These are phyloP conservation scores for Adoxophyes honmai DNA, from an alignment of 1,140 invertebrate species.

Conservation along the genomic window DNA sequence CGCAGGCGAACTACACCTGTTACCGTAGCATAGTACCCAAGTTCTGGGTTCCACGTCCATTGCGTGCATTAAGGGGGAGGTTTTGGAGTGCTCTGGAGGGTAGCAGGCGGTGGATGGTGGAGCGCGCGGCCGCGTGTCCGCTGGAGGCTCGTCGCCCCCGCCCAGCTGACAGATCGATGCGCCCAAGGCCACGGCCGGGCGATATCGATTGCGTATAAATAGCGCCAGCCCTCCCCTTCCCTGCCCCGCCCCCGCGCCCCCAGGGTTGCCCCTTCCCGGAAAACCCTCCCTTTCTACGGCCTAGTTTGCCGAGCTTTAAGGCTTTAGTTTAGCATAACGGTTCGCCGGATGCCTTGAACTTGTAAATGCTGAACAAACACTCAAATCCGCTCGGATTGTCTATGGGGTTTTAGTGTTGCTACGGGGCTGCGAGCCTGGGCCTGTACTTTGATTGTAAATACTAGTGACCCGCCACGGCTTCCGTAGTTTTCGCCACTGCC, in stretches of 20 bases:
- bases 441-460: too few species aligned
- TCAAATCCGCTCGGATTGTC: too few species aligned
- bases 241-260: constrained; percentile 15
- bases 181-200: constrained; percentile 67
- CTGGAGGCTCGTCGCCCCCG: constrained; percentile 50
- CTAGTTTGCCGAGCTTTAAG: too few species aligned
- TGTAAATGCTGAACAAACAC: too few species aligned
- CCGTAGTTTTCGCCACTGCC: too few species aligned
- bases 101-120: constrained; percentile 7
- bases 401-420: too few species aligned
- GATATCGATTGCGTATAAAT: constrained; percentile 69
- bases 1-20: too few species aligned
- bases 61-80: constrained; percentile 1
- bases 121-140: background rate
- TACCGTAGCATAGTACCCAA: too few species aligned
- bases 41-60: background rate
- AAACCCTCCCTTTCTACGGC: background rate
- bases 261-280: constrained; percentile 10
- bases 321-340: too few species aligned
- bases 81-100: background rate
- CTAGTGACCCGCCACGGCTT: too few species aligned
- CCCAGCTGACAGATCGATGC: constrained; percentile 49
- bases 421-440: too few species aligned
- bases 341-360: too few species aligned
- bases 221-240: constrained; percentile 46